phyloP scores from a whole-genome alignment of 2,113 vertebrate genomes.

The Beaufortia kweichowensis region DNA sequence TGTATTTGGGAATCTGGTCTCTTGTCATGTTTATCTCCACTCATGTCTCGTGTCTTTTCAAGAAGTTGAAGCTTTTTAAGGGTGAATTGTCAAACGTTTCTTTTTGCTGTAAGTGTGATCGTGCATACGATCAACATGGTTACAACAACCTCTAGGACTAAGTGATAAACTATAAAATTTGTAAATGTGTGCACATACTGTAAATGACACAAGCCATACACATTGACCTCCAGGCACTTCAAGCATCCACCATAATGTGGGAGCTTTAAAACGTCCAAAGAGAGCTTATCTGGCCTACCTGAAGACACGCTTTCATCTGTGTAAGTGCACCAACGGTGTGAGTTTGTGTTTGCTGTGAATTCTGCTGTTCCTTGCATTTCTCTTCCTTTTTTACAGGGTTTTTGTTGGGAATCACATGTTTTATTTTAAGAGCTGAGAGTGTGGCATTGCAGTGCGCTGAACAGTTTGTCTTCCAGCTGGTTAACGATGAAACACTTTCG shows the following conservation, averaged over 20 bases:
- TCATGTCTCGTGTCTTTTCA: background rate
- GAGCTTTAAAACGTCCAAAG: constrained; percentile 65
- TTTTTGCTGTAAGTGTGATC: constrained; percentile 8
- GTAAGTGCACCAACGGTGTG: constrained; percentile 69
- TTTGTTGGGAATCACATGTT: background rate
- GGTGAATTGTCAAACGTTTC: constrained; percentile 35
- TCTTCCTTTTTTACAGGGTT: constrained; percentile 6
- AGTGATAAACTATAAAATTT: background rate
- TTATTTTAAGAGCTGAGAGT: background rate
- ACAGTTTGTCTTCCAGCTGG: background rate
- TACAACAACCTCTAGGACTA: constrained; percentile 11
- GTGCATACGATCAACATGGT: constrained; percentile 10
- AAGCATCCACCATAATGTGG: constrained; percentile 61
- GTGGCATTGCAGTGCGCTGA: constrained; percentile 8
- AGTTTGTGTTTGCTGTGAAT: constrained; percentile 48
- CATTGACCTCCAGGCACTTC: constrained; percentile 41
- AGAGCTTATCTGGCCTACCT: constrained; percentile 69
- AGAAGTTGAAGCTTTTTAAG: background rate
- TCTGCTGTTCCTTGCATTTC: background rate
- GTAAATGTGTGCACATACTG: constrained; percentile 29
- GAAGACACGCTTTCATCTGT: constrained; percentile 73
- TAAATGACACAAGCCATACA: constrained; percentile 27
- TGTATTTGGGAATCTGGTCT: background rate
- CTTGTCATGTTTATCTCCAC: background rate
- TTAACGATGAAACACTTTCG: background rate